Evolutionary conservation across 2,888 invertebrate genomes (phyloP).

Genomic region (Strigamia crassipes): DNA sequence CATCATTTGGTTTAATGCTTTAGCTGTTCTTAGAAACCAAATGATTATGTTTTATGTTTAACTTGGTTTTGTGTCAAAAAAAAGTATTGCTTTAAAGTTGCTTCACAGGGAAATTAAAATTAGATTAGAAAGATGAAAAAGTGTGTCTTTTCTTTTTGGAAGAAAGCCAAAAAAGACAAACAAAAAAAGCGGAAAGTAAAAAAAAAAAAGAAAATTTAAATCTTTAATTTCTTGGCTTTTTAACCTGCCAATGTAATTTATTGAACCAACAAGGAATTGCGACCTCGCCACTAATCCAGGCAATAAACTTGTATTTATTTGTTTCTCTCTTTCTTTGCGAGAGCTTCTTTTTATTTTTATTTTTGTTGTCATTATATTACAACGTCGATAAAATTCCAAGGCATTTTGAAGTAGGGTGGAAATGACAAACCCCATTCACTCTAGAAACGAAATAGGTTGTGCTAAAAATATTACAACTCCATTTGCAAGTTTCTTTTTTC

Average conservation of each 20-base stretch:
- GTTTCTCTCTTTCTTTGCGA: too few species aligned
- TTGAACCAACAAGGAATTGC: too few species aligned
- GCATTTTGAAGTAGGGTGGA: background rate
- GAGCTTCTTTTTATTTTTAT: background rate
- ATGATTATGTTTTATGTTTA: background rate
- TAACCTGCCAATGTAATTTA: too few species aligned
- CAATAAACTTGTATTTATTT: too few species aligned
- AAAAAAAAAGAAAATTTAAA: too few species aligned
- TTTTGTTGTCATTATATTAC: background rate
- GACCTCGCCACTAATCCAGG: too few species aligned
- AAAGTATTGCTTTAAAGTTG: background rate
- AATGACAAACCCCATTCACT: background rate
- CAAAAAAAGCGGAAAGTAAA: background rate
- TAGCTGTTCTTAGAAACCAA: background rate
- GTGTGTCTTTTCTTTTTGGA: background rate
- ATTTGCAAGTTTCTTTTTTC: background rate
- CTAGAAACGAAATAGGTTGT: background rate
- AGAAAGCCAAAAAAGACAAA: background rate
- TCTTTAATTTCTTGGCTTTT: too few species aligned
- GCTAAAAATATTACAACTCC: slow-evolving; percentile 23
- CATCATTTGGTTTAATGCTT: background rate
- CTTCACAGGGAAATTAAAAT: background rate
- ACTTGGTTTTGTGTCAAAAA: background rate
- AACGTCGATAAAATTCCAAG: background rate
- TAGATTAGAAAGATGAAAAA: background rate